Base-by-base conservation (phyloP, 2,797 vertebrate species). In the Rhinogobio ventralis region DNA sequence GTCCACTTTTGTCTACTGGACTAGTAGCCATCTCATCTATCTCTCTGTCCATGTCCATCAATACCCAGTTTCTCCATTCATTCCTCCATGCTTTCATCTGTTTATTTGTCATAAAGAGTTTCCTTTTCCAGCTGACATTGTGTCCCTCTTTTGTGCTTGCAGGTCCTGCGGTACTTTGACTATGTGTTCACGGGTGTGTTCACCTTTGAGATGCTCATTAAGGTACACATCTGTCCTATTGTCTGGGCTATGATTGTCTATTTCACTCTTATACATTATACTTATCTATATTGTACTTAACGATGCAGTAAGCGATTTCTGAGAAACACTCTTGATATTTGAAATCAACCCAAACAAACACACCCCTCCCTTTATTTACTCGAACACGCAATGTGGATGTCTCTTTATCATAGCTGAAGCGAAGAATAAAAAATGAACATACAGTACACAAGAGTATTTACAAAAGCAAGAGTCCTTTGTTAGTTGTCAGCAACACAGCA, bases 171-270 rank as follows among this genome's bases (percentile, higher is more conserved):
- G 14, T 98, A 98, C 90, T 98, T 98, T 36, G 97, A 98, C 92
- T 98, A 98, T 25, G 97, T 98, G 87, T 98, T 98, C 88, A 98
- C 97, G 0, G 97, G 97, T 69, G 97, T 98, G 79, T 98, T 98
- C 91, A 98, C 97, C 13, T 98, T 98, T 90, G 97, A 98, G 93
- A 98, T 98, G 97, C 93, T 98, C 57, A 96, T 97, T 90, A 98
- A 98, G 96, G 97, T 98, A 91, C 91, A 91, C 33, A 74, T 30
- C 69, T 57, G 23, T 46, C 55, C 64, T 82, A 28, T 20, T 23
- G 23, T 49, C 25, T 46, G 7, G 20, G 7, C 19, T 80, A 42
- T 46, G 4, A 30, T 57, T 36, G 14, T 81, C 68, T 45, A 13
- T 25, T 17, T 36, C 36, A 60, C 10, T 28, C 17, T 64, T 20